phyloP scores from a whole-genome alignment of 2,888 invertebrate genomes.

The Halocaridina rubra region DNA sequence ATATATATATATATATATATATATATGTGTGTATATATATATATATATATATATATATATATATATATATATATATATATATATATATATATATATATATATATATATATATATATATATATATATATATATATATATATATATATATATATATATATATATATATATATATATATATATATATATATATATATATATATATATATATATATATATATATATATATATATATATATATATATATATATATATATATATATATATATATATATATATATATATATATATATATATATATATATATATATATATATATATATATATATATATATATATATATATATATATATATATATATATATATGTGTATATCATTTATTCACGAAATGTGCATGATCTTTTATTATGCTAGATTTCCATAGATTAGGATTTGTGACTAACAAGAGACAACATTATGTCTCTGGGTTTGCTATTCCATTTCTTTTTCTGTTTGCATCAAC shows the following conservation, averaged over 20 bases:
- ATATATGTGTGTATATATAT: not conserved
- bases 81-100: not conserved
- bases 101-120: not conserved
- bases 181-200: constrained; percentile 11
- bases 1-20: not conserved
- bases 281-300: constrained; percentile 3
- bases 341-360: not conserved
- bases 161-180: constrained; percentile 11
- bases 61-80: not conserved
- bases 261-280: constrained; percentile 10
- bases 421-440: too few species aligned
- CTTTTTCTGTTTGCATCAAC: too few species aligned
- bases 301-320: constrained; percentile 11
- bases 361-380: not conserved
- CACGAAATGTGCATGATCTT: not conserved
- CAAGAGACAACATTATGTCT: too few species aligned
- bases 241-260: not conserved
- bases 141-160: constrained; percentile 3
- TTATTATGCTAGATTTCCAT: too few species aligned
- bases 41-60: not conserved
- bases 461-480: too few species aligned
- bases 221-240: not conserved
- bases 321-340: constrained; percentile 11
- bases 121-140: constrained; percentile 10
- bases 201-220: not conserved